These are phyloP conservation scores for Hydropotes inermis DNA, from an alignment of 2,113 vertebrate species.

Conservation along the genomic window DNA sequence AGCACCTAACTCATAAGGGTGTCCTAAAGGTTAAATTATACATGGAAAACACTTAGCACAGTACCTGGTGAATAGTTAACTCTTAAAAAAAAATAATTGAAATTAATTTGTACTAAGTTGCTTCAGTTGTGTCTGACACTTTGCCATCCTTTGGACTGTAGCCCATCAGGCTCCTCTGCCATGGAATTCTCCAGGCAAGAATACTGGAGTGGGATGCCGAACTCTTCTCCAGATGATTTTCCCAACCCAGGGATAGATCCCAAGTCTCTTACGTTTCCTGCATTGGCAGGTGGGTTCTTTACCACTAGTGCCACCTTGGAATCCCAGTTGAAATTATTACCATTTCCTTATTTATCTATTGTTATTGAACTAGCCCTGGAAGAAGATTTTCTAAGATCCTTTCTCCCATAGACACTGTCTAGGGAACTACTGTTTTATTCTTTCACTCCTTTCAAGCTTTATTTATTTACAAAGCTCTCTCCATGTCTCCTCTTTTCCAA, in stretches of 20 bases:
- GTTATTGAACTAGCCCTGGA: neutral
- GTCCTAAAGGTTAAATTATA: constrained; percentile 3
- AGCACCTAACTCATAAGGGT: neutral
- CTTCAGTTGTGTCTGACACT: neutral
- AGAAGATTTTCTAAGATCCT: neutral
- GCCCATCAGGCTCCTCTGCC: neutral
- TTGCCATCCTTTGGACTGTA: neutral
- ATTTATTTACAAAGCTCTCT: neutral
- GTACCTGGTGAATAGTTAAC: neutral
- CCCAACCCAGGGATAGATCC: neutral
- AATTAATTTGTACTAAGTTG: neutral
- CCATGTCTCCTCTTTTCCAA: neutral
- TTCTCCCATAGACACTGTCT: neutral
- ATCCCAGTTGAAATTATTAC: neutral
- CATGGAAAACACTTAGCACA: neutral
- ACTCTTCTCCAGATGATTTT: neutral
- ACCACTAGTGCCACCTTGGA: neutral
- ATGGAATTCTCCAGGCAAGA: neutral
- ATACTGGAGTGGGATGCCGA: neutral
- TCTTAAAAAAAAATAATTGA: neutral
- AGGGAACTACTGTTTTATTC: neutral
- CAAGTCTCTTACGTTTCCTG: neutral
- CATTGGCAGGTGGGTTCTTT: neutral
- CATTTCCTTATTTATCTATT: neutral
- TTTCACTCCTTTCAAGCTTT: neutral